Base-by-base conservation (phyloP, 2,113 vertebrate species). In the Phoenicopterus ruber region DNA sequence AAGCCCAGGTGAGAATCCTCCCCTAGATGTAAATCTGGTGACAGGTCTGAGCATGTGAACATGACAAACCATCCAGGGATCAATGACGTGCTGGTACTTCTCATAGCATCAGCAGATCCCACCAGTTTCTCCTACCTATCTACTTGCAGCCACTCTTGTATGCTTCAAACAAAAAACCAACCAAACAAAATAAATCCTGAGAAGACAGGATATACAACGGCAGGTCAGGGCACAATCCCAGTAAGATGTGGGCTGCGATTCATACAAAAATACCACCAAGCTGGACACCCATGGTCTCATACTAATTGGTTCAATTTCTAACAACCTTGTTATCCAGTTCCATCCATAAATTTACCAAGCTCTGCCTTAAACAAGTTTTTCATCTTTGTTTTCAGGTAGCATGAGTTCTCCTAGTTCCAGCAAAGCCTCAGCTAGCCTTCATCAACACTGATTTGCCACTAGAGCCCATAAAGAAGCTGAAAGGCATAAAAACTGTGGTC, bases 51-150 rank as follows among this genome's bases (percentile, higher is more conserved):
- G 63, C 16, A 59, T 6, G 8, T 24, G 20, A 72, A 57, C 1
- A 0, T 40, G 58, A 58, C 62, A 89, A 91, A 77, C 42, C 47
- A 46, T 31, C 31, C 36, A 63, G 21, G 13, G 28, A 81, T 18
- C 1, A 0, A 42, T 14, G 46, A 57, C 46, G 66, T 8, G 21
- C 6, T 7, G 1, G 6, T 69, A 57, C 14, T 50, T 67, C 61
- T 79, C 58, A 92, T 0, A 73, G 59, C 32, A 87, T 47, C 58
- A 72, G 38, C 38, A 90, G n/a, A 49, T 34, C 34, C 13, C 44
- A 81, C 11, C 32, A 50, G 38, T 59, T 36, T 63, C 17, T 57
- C 9, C 58, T 59, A 19, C 2, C 18, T 46, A 58, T 3, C 28
- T 72, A 24, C 25, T 42, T 63, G 57, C 26, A 72, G 28, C 11